A percentile compares a stretch with the other conserved stretches of the same genome.
Evolutionary conservation across 2,888 invertebrate species (phyloP).

Genomic region (Dioctria rufipes): DNA sequence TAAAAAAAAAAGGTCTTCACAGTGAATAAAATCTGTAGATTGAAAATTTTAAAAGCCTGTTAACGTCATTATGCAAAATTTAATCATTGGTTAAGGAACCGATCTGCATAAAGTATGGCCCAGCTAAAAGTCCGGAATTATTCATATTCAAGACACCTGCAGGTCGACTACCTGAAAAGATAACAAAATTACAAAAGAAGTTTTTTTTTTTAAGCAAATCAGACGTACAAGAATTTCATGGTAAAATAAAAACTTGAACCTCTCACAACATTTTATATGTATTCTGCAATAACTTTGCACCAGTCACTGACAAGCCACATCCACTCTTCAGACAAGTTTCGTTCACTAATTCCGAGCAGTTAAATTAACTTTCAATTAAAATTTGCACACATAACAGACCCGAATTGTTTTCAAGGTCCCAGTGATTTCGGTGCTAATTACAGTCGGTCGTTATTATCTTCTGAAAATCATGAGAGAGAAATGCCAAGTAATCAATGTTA

Average conservation of each 20-base stretch:
- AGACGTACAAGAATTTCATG: neutral
- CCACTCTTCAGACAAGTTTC: neutral
- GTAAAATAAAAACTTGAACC: no score
- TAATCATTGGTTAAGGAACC: no score
- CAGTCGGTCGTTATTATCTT: neutral
- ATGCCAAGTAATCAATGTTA: neutral
- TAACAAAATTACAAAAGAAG: no score
- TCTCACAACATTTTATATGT: neutral
- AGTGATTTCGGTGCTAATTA: constrained; percentile 22
- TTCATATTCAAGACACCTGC: no score
- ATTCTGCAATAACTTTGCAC: neutral
- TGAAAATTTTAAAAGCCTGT: no score
- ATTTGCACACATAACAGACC: neutral
- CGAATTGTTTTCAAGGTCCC: constrained; percentile 1
- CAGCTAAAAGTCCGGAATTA: no score
- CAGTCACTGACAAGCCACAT: neutral
- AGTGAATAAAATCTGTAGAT: no score
- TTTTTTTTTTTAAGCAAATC: no score
- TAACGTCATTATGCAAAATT: no score
- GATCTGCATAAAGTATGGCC: no score
- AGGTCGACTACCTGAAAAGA: no score
- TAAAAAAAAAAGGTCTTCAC: no score
- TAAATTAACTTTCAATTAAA: neutral
- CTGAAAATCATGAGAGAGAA: constrained; percentile 15
- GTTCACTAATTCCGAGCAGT: neutral